phyloP scores from a whole-genome alignment of 2,797 vertebrate species.

The Coracias cyanogaster region DNA sequence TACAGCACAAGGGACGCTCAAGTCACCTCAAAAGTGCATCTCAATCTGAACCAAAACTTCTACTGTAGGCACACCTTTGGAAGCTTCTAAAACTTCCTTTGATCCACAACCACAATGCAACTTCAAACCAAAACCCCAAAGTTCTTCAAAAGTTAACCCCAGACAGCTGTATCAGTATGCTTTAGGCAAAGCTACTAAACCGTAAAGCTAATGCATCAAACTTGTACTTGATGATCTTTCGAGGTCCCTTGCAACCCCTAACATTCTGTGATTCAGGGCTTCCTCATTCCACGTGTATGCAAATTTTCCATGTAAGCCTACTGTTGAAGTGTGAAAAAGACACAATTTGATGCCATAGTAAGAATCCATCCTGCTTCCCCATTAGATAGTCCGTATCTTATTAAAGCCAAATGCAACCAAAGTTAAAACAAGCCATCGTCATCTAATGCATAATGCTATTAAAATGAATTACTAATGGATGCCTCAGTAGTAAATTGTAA shows the following conservation, averaged over 20 bases:
- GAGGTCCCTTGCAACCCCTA: too few species aligned
- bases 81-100: neutral
- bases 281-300: neutral
- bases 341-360: neutral
- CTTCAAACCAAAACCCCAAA: constrained; percentile 1
- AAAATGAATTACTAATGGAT: neutral
- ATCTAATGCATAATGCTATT: neutral
- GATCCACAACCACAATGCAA: neutral
- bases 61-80: neutral
- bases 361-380: neutral
- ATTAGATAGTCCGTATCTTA: neutral
- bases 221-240: neutral
- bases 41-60: neutral
- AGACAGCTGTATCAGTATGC: neutral
- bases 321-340: neutral
- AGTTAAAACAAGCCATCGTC: neutral
- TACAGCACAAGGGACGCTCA: neutral
- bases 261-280: neutral
- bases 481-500: neutral
- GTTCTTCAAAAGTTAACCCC: neutral
- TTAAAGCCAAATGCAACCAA: neutral
- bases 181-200: constrained; percentile 1
- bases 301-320: neutral
- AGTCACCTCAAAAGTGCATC: neutral
- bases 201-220: neutral